A percentile compares a stretch with the other conserved stretches of the same genome.
phyloP scores from a whole-genome alignment of 2,797 vertebrate genomes.

The Mastacembelus armatus region DNA sequence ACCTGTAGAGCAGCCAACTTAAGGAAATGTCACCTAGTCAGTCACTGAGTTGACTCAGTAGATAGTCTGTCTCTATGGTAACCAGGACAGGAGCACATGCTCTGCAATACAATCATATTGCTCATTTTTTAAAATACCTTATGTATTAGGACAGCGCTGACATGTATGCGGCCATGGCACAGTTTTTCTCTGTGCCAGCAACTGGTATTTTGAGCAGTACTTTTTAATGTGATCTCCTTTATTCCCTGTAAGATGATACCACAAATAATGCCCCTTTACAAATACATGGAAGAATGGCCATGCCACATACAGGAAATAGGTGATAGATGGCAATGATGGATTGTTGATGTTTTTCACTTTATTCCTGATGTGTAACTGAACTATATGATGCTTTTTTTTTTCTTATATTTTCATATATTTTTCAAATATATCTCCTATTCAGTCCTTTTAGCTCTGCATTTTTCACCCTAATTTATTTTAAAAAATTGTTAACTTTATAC shows the following conservation, averaged over 20 bases:
- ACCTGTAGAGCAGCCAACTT: conserved; percentile 61
- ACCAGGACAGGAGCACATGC: conserved; percentile 65
- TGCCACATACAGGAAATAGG: background rate
- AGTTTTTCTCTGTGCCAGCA: background rate
- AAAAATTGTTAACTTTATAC: background rate
- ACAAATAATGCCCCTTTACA: background rate
- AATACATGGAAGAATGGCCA: background rate
- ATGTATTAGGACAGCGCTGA: background rate
- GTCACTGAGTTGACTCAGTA: conserved; percentile 66
- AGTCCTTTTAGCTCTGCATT: background rate
- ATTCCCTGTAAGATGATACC: conserved; percentile 2
- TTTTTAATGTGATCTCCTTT: background rate
- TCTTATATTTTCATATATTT: background rate
- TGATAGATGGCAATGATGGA: background rate
- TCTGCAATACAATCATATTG: conserved; percentile 54
- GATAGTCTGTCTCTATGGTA: conserved; percentile 80
- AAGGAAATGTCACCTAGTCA: conserved; percentile 79
- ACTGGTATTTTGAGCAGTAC: background rate
- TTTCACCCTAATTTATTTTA: background rate
- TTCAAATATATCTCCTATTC: no score
- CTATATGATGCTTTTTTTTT: no score
- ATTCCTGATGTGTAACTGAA: no score
- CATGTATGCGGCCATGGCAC: background rate
- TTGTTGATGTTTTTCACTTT: background rate
- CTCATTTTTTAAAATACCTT: conserved; percentile 27